Conservation (phyloP, 2,797 vertebrate genomes). For the Onychomys leucogaster region DNA sequence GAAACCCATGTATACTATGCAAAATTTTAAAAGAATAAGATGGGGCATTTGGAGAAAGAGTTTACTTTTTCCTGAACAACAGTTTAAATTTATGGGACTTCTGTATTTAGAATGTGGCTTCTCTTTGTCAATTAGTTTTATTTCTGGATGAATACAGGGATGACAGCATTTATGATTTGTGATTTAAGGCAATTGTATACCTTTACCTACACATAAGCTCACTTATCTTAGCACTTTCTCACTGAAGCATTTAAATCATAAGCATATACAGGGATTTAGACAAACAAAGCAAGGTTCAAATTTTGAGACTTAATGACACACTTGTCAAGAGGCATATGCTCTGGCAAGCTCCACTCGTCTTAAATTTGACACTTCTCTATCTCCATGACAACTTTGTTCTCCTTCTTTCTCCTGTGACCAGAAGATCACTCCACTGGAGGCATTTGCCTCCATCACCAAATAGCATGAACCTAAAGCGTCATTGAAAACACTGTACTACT, state of each 20-base stretch:
- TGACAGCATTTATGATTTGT: not conserved
- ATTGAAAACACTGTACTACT: too few relatives aligned
- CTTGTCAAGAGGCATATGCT: not conserved
- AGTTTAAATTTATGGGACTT: not conserved
- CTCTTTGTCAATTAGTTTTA: not conserved
- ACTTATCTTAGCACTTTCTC: not conserved
- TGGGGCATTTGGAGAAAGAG: not conserved
- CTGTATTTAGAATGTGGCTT: not conserved
- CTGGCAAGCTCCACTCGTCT: not conserved
- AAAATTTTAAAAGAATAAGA: not conserved
- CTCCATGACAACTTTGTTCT: not conserved
- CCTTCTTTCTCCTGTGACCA: not conserved
- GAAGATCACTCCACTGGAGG: not conserved
- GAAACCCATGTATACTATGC: too few relatives aligned
- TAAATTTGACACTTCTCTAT: not conserved
- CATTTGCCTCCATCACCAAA: not conserved
- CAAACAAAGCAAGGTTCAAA: accelerated
- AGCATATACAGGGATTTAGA: not conserved
- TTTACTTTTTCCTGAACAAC: not conserved
- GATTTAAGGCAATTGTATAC: not conserved
- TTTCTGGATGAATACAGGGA: not conserved
- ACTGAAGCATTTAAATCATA: not conserved
- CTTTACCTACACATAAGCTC: not conserved
- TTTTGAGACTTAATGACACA: not conserved
- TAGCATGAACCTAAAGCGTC: too few relatives aligned